Evolutionary conservation across 2,888 invertebrate species (phyloP), one percentile per base, ranked within the genome.

Genomic region (Yponomeuta malinellus): DNA sequence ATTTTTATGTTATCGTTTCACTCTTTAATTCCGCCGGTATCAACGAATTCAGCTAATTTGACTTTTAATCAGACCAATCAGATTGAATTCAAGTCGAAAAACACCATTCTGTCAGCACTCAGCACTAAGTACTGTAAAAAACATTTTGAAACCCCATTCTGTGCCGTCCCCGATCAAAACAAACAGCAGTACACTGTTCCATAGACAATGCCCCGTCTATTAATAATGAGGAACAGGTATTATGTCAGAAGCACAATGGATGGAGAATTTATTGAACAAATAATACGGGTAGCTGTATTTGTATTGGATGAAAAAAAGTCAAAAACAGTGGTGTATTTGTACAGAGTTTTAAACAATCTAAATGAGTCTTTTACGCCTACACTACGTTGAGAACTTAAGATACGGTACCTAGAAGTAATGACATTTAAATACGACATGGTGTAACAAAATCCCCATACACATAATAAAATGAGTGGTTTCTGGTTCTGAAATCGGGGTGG

Each of bases 181-280:
- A 59, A 59, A 59, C 52, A 59, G 15, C 52, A 12, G 52, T 59
- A 15, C 52, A 15, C 15, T 59, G 52, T 59, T 59, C 52, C 5
- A 59, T 59, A 59, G 52, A 59, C 52, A 59, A 59, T 59, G 52
- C 15, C 15, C 52, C 52, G 52, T 59, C 15, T 59, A 59, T 59
- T 59, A 65, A 65, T 65, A 65, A 65, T 65, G 65, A 65, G 29
- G 29, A 65, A 31, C 65, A 23, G 31, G 65, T 31, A 65, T 31
- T 29, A 33, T 65, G 65, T 65, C 65, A 65, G 65, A 12, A 33
- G 15, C 52, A 65, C 65, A 65, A 65, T 12, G 12, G 65, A 31
- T 9, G 12, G 33, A 29, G 65, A 65, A 65, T 65, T 65, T 65
- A 29, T 65, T 65, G 31, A 65, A 31, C 65, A 65, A 65, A 65